These are phyloP conservation scores for Ceratitis capitata DNA, from an alignment of 1,140 invertebrate species.

Conservation along the genomic window DNA sequence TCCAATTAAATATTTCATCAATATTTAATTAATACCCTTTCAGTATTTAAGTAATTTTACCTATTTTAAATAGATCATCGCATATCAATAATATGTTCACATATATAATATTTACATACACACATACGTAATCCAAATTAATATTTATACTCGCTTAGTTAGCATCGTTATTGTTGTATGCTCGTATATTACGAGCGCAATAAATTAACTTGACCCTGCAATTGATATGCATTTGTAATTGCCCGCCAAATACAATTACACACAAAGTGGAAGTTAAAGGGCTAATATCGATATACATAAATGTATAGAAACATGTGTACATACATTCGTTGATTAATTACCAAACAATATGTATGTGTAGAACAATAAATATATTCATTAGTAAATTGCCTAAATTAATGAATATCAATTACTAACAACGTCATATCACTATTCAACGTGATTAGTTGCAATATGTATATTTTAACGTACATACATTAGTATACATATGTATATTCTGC, in stretches of 20 bases:
- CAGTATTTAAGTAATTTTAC: too few species aligned
- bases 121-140: too few species aligned
- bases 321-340: not conserved
- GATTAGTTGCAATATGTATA: not conserved
- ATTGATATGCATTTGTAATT: not conserved
- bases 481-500: not conserved
- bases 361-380: not conserved
- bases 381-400: slow-evolving; percentile 1
- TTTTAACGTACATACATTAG: not conserved
- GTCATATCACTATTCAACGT: not conserved
- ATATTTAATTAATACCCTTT: too few species aligned
- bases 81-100: too few species aligned
- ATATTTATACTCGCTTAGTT: not conserved
- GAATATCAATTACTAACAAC: not conserved
- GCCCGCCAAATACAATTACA: not conserved
- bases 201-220: slow-evolving; percentile 4
- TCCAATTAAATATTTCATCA: too few species aligned
- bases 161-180: not conserved
- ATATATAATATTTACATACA: too few species aligned
- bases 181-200: not conserved
- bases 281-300: not conserved
- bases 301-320: not conserved
- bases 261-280: not conserved
- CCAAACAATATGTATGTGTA: not conserved
- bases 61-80: too few species aligned